Conservation (phyloP, 2,888 invertebrate genomes). For the Torymus tubicola region DNA sequence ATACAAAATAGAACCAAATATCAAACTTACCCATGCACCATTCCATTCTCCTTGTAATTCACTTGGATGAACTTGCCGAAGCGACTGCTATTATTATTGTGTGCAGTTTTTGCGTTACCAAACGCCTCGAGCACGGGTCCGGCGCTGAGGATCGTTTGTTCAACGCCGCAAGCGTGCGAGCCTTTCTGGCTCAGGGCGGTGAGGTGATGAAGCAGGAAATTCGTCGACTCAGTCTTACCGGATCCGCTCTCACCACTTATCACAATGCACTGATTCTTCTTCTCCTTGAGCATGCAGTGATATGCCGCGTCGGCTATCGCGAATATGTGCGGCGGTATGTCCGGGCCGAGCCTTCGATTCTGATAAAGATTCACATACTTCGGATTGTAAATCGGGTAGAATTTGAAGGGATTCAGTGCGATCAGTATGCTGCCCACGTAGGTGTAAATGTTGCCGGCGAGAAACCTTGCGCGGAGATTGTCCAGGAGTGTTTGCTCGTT, state of each 20-base stretch:
- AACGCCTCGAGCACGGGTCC: constrained; percentile 98
- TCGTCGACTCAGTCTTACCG: constrained; percentile 98
- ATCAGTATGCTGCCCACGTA: constrained; percentile 97
- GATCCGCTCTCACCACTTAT: constrained; percentile 97
- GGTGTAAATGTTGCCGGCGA: constrained; percentile 95
- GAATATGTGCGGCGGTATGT: constrained; percentile 97
- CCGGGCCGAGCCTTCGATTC: constrained; percentile 92
- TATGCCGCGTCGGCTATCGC: constrained; percentile 96
- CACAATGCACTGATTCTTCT: constrained; percentile 95
- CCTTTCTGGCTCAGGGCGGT: constrained; percentile 97
- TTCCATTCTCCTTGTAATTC: constrained; percentile 98
- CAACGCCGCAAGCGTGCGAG: constrained; percentile 95
- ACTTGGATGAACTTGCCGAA: constrained; percentile 99
- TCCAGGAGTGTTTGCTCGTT: constrained; percentile 95
- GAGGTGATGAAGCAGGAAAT: constrained; percentile 95
- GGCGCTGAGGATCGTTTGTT: constrained; percentile 96
- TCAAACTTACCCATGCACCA: constrained; percentile 90
- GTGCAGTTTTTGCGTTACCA: constrained; percentile 98
- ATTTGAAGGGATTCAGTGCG: constrained; percentile 95
- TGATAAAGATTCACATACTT: constrained; percentile 98
- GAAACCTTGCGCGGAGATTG: constrained; percentile 92
- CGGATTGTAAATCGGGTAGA: constrained; percentile 98
- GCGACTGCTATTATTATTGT: constrained; percentile 97
- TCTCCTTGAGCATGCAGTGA: constrained; percentile 94
- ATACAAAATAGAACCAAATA: not conserved